Evolutionary conservation across 2,888 invertebrate species (phyloP), one percentile per base, ranked within the genome.

Genomic region (Timema cristinae): DNA sequence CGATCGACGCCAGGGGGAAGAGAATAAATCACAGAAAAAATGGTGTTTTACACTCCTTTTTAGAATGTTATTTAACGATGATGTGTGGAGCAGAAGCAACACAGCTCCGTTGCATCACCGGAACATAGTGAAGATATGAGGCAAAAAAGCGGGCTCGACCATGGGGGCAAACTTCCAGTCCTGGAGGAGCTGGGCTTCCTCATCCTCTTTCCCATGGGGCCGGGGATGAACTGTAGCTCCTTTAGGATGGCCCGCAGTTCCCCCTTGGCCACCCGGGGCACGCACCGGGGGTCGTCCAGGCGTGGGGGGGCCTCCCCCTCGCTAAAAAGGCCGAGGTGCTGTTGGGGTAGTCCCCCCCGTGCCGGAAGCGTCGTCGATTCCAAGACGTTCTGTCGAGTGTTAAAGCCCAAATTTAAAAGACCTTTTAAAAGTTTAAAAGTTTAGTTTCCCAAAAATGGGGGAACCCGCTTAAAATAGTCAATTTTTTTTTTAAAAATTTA

Each of bases 131-230:
- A 97, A 98, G 82, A 96, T 91, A 95, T 93, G 85, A 98, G 89
- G 86, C 97, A 97, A 85, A n/a, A n/a, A 97, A 90, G 87, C 95
- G 91, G 86, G 98, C 97, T 82, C 95, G 82, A 97, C 97, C 95
- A 97, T 96, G 77, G 97, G 97, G 72, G 97, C 97, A 83, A 97
- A 98, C 83, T 96, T 97, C 97, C 97, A 97, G 83, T 98, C 97
- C 84, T 93, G 95, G 79, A 95, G 95, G 77, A 94, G 87, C 82
- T 97, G 96, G 72, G 92, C 91, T 81, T 95, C 95, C 79, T 95
- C 94, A 81, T 98, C 97, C 71, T 95, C 92, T 83, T 95, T 94
- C 83, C 93, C 92, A 97, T 94, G 79, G 95, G 90, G 78, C 91
- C 90, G 59, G 97, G 97, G 81, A 98, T 96, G 85, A 95, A 96